A percentile compares a stretch with the other conserved stretches of the same genome.
phyloP scores from a whole-genome alignment of 2,113 vertebrate genomes.

The Falcunculus frontatus region DNA sequence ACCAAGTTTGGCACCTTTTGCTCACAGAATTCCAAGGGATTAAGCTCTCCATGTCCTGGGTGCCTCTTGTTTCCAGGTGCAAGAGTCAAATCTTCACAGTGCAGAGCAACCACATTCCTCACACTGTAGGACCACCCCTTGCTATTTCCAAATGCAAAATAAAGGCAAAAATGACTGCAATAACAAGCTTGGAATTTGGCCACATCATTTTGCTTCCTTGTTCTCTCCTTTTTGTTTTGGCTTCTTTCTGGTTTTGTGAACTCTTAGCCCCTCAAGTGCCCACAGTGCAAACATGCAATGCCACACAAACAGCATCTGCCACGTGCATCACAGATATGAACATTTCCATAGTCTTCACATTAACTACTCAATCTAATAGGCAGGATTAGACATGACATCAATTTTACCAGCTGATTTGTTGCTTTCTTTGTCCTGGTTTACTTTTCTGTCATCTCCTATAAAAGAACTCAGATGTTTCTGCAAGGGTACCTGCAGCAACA shows the following conservation, averaged over 20 bases:
- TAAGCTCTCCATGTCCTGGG: neutral
- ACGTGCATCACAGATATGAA: neutral
- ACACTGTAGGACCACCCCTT: neutral
- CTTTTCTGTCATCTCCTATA: neutral
- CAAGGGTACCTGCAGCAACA: neutral
- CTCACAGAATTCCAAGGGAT: neutral
- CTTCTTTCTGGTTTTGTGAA: neutral
- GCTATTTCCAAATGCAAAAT: neutral
- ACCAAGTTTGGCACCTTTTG: neutral
- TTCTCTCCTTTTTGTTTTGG: neutral
- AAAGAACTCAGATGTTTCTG: neutral
- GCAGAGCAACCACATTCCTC: neutral
- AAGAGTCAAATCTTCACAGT: neutral
- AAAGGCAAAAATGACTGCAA: neutral
- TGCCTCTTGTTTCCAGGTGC: neutral
- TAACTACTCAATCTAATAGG: neutral
- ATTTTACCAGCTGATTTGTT: neutral
- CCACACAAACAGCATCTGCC: neutral
- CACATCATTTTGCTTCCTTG: neutral
- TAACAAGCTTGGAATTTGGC: neutral
- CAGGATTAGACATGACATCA: neutral
- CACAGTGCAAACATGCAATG: fast-evolving
- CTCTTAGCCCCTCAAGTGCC: neutral
- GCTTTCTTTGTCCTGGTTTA: neutral
- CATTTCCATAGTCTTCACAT: neutral